phyloP scores from a whole-genome alignment of 2,113 vertebrate genomes.

The Ailuropoda melanoleuca region DNA sequence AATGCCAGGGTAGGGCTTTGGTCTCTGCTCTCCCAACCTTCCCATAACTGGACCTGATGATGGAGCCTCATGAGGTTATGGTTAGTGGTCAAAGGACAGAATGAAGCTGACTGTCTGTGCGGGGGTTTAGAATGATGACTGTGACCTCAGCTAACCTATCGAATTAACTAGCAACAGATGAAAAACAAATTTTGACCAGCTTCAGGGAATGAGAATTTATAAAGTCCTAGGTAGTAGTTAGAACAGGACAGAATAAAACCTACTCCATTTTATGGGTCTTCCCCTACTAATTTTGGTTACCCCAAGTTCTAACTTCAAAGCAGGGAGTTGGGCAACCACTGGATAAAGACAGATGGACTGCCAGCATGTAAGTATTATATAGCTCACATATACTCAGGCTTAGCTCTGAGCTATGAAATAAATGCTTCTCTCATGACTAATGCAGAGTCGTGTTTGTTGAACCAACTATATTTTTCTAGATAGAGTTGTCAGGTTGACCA shows the following conservation, averaged over 20 bases:
- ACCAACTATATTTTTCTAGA: background rate
- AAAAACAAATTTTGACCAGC: slow-evolving; percentile 41
- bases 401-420: slow-evolving; percentile 51
- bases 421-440: slow-evolving; percentile 24
- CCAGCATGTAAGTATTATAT: background rate
- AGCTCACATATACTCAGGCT: background rate
- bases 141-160: slow-evolving; percentile 38
- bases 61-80: background rate
- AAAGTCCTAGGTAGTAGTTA: slow-evolving; percentile 6
- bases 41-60: background rate
- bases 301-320: slow-evolving; percentile 51
- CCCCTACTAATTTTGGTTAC: slow-evolving; percentile 33
- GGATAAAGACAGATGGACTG: background rate
- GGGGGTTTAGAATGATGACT: background rate
- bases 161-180: slow-evolving; percentile 54
- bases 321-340: slow-evolving; percentile 30
- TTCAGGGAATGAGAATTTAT: slow-evolving; percentile 49
- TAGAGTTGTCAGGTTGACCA: slow-evolving; percentile 21
- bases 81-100: slow-evolving; percentile 23
- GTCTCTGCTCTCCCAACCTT: background rate
- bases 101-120: background rate
- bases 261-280: slow-evolving; percentile 23
- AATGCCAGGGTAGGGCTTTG: background rate
- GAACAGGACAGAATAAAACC: background rate
- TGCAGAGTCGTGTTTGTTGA: slow-evolving; percentile 16